Base-by-base conservation (phyloP, 2,113 vertebrate species). In the Tiliqua scincoides region DNA sequence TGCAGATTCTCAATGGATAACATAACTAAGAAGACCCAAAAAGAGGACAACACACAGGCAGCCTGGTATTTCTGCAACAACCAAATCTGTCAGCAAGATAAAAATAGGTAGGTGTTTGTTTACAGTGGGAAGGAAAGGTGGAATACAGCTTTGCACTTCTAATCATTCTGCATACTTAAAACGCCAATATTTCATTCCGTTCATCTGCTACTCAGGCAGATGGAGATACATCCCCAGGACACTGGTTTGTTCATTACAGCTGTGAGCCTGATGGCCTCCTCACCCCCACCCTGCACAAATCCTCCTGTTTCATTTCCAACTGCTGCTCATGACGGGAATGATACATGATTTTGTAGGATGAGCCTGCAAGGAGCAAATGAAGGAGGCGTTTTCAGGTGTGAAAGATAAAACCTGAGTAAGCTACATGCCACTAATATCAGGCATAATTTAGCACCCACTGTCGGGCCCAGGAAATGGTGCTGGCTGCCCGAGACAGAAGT, bases 1-100 rank as follows among this genome's bases (percentile, higher is more conserved):
- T 71, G 65, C 62, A n/a, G 54, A 14, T 1, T 52, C 73, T 82
- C 87, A 57, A 70, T 61, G 62, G n/a, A 68, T 68, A 86, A 83
- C 0, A 0, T 8, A 75, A 73, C 21, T 20, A 75, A 32, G 40
- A 83, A 83, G 8, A 5, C 27, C 12, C 30, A 25, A 82, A n/a
- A 32, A 52, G 23, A 68, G 70, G 27, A 61, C 48, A 54, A 61
- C 12, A 21, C 52, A 32, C 40, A 65, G 21, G 68, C 23, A 27
- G 4, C 25, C 20, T 40, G 35, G 40, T 32, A 32, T 63, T 84
- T 40, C 40, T 65, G 35, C 25, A 18, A 21, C 18, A 3, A 23
- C 17, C 43, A 81, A 81, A 67, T 20, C 20, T 65, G 43, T 27
- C 40, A 43, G 40, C 3, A 18, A 52, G 27, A 52, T 81, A 81